Conservation (phyloP, 2,888 invertebrate species). For the Drosophila yooni region DNA sequence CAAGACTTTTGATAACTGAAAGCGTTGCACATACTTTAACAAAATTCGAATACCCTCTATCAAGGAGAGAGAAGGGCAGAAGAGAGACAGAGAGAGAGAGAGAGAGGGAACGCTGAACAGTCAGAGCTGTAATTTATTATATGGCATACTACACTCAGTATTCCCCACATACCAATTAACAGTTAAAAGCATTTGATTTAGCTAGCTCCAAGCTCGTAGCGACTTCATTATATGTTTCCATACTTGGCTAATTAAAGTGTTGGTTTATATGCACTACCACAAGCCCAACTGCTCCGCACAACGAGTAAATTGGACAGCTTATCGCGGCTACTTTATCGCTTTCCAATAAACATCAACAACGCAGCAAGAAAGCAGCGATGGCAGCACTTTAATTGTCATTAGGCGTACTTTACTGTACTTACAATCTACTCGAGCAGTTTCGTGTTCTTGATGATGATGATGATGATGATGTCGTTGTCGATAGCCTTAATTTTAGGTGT, state of each 20-base stretch:
- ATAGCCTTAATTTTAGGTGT: slow-evolving; percentile 78
- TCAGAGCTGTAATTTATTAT: slow-evolving; percentile 71
- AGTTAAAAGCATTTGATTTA: slow-evolving; percentile 76
- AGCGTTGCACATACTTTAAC: neutral
- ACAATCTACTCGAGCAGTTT: slow-evolving; percentile 48
- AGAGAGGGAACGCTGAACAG: slow-evolving; percentile 21
- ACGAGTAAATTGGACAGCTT: slow-evolving; percentile 47
- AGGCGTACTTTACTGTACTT: slow-evolving; percentile 67
- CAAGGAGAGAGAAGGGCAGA: neutral
- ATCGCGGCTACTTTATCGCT: slow-evolving; percentile 67
- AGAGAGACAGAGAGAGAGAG: neutral
- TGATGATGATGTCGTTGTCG: slow-evolving; percentile 52
- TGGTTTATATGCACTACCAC: slow-evolving; percentile 34
- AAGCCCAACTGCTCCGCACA: neutral
- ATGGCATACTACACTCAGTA: slow-evolving; percentile 36
- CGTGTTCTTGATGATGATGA: slow-evolving; percentile 31
- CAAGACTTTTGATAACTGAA: neutral
- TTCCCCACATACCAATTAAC: slow-evolving; percentile 74
- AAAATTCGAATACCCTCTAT: neutral
- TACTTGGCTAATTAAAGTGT: slow-evolving; percentile 68
- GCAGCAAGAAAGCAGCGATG: slow-evolving; percentile 2
- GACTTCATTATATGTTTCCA: slow-evolving; percentile 66
- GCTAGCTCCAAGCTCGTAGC: slow-evolving; percentile 44
- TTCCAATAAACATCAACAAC: slow-evolving; percentile 65
- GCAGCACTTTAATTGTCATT: slow-evolving; percentile 75